Evolutionary conservation across 2,113 vertebrate genomes (phyloP).

Genomic region (Lethenteron camtschaticum): DNA sequence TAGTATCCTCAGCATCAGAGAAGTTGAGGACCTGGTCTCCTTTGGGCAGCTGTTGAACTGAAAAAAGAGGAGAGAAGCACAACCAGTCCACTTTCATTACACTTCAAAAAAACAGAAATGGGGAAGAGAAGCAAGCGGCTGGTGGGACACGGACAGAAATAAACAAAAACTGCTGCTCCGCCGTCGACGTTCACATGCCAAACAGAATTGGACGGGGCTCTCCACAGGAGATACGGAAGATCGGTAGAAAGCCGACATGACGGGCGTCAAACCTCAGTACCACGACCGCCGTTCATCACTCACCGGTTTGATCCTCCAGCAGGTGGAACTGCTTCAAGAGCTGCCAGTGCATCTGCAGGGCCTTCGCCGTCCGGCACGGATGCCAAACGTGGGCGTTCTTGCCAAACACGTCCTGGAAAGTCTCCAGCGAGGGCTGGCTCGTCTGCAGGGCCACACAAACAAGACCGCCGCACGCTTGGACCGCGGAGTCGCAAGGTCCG

Average conservation of each 20-base stretch:
- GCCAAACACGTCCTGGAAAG: conserved; percentile 66
- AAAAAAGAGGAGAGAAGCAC: conserved; percentile 9
- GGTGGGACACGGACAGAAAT: too few species aligned
- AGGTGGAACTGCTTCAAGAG: conserved; percentile 88
- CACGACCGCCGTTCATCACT: conserved; percentile 2
- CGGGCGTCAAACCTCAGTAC: too few species aligned
- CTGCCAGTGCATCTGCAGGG: conserved; percentile 79
- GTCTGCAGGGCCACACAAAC: conserved; percentile 20
- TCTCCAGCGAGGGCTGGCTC: conserved; percentile 71
- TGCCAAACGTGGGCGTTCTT: conserved; percentile 67
- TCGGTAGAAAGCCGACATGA: too few species aligned
- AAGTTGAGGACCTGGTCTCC: conserved; percentile 87
- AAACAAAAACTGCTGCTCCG: too few species aligned
- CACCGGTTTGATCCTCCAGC: conserved; percentile 79
- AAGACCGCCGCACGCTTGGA: too few species aligned
- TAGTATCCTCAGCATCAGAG: conserved; percentile 73
- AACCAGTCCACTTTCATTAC: too few species aligned
- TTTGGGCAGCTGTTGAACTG: conserved; percentile 82
- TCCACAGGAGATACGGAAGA: too few species aligned
- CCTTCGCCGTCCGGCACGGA: conserved; percentile 57
- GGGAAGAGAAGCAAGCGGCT: too few species aligned
- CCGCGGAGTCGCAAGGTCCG: too few species aligned
- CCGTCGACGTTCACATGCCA: too few species aligned
- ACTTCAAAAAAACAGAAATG: too few species aligned
- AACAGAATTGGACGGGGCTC: too few species aligned